Conservation (phyloP, 1,140 invertebrate genomes). For the Ladona fulva region DNA sequence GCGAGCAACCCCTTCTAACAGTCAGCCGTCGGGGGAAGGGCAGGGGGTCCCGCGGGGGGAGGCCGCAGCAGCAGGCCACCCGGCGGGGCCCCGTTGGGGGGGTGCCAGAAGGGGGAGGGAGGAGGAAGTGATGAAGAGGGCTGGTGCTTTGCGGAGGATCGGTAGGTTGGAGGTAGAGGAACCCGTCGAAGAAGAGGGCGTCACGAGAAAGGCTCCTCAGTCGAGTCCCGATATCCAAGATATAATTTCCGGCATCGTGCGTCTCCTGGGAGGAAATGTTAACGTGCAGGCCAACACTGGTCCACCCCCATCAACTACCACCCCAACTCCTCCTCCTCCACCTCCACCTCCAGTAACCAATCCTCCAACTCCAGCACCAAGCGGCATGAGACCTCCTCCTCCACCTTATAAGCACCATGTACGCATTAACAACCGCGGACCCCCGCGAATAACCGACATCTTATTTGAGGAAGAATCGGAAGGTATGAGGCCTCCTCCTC, state of each 20-base stretch:
- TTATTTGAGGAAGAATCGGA: constrained; percentile 50
- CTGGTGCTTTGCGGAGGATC: constrained; percentile 63
- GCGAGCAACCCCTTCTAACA: background rate
- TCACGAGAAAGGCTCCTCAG: constrained; percentile 23
- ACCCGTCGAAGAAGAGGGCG: constrained; percentile 35
- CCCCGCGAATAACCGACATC: constrained; percentile 67
- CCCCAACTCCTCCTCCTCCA: constrained; percentile 33
- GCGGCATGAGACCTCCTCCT: constrained; percentile 42
- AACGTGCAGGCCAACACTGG: constrained; percentile 37
- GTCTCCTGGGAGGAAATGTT: constrained; percentile 78
- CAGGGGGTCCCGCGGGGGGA: constrained; percentile 51
- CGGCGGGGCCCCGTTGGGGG: constrained; percentile 26
- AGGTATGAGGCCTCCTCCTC: constrained; percentile 30
- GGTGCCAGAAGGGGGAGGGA: background rate
- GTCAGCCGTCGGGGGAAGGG: constrained; percentile 54
- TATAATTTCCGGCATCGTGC: constrained; percentile 82
- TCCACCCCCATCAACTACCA: background rate
- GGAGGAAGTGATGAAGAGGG: constrained; percentile 24
- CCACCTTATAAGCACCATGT: constrained; percentile 32
- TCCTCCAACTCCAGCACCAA: constrained; percentile 34
- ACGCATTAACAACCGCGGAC: constrained; percentile 81
- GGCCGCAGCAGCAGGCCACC: constrained; percentile 39
- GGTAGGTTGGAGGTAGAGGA: constrained; percentile 41
- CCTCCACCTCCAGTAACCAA: constrained; percentile 31
- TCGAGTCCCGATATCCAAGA: constrained; percentile 69